Evolutionary conservation across 1,140 invertebrate species (phyloP).

Genomic region (Zaprionus ghesquierei): DNA sequence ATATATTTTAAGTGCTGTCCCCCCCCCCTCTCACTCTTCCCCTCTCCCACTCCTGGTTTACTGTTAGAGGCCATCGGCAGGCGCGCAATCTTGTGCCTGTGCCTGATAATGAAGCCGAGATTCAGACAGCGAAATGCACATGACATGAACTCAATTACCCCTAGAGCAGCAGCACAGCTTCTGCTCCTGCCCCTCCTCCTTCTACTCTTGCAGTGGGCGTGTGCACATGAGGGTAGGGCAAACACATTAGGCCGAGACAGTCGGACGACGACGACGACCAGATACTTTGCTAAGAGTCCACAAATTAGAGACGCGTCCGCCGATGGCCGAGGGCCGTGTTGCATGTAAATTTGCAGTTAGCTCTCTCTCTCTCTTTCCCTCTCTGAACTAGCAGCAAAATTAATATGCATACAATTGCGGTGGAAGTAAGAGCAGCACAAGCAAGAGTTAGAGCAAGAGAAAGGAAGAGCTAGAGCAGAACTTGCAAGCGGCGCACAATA

Average conservation of each 20-base stretch:
- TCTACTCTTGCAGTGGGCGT: constrained; percentile 32
- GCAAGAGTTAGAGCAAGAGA: constrained; percentile 1
- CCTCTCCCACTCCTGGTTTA: neutral
- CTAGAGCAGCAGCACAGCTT: neutral
- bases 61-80: constrained; percentile 39
- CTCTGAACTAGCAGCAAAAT: constrained; percentile 63
- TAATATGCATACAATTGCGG: constrained; percentile 73
- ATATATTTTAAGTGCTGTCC: constrained; percentile 25
- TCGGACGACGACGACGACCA: neutral
- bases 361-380: neutral
- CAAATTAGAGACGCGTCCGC: constrained; percentile 70
- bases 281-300: constrained; percentile 61
- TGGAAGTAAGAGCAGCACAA: constrained; percentile 11
- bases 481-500: constrained; percentile 59
- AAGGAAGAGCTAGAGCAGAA: neutral
- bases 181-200: neutral
- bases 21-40: neutral
- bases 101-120: constrained; percentile 35
- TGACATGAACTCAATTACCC: constrained; percentile 72
- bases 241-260: constrained; percentile 44
- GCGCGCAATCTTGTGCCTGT: constrained; percentile 6
- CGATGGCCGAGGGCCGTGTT: constrained; percentile 43
- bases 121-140: constrained; percentile 40
- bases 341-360: constrained; percentile 78
- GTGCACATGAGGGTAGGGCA: constrained; percentile 11